Evolutionary conservation across 2,797 vertebrate species (phyloP).

Genomic region (Sternarchorhynchus goeldii): DNA sequence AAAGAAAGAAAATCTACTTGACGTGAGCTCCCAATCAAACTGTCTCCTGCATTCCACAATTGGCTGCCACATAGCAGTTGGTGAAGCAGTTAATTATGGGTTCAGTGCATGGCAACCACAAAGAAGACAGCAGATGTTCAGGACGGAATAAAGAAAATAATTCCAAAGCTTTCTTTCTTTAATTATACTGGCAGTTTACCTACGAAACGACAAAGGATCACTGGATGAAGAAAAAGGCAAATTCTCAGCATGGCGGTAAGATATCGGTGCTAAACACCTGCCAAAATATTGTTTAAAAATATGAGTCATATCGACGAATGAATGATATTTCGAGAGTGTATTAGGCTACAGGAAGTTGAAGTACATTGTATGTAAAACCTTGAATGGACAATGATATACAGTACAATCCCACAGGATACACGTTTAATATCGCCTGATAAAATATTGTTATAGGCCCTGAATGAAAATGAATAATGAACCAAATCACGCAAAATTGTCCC

Average conservation of each 20-base stretch:
- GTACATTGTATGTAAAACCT: neutral
- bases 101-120: conserved; percentile 49
- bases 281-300: conserved; percentile 19
- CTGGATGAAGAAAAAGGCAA: neutral
- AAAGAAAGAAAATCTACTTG: conserved; percentile 37
- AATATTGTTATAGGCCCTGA: conserved; percentile 21
- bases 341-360: neutral
- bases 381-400: neutral
- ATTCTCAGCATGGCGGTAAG: conserved; percentile 14
- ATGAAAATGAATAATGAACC: neutral
- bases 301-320: conserved; percentile 11
- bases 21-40: conserved; percentile 43
- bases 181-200: neutral
- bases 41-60: conserved; percentile 45
- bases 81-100: conserved; percentile 56
- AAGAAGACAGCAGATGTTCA: conserved; percentile 46
- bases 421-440: neutral
- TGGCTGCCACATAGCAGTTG: conserved; percentile 53
- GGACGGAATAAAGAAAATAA: conserved; percentile 10
- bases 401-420: neutral
- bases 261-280: neutral
- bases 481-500: neutral
- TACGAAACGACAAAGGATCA: neutral
- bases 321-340: neutral
- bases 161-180: conserved; percentile 1